Evolutionary conservation across 2,888 invertebrate genomes (phyloP).

Genomic region (Asteroscopus sphinx): DNA sequence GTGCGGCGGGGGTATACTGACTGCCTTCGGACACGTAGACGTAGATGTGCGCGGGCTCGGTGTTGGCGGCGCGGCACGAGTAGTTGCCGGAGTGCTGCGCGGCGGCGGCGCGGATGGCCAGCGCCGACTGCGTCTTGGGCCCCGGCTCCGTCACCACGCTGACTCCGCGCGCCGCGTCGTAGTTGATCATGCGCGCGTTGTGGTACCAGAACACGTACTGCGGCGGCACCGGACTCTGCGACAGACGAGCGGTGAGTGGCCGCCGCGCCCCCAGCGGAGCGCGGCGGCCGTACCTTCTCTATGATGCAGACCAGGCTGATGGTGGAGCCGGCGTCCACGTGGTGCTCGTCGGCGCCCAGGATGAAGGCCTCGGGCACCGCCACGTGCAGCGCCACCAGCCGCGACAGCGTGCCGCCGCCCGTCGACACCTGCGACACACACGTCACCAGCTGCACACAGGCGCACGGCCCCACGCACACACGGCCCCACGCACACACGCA

Average conservation of each 20-base stretch:
- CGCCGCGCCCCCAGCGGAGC: too few species aligned
- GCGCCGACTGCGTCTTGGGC: conserved; percentile 95
- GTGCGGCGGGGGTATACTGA: conserved; percentile 61
- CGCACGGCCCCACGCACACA: neutral
- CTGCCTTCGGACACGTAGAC: conserved; percentile 97
- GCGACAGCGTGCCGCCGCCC: conserved; percentile 94
- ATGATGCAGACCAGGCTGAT: conserved; percentile 97
- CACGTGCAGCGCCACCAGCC: conserved; percentile 96
- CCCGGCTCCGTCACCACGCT: conserved; percentile 95
- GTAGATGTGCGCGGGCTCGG: conserved; percentile 96
- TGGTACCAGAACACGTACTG: conserved; percentile 99
- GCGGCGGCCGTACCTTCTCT: conserved; percentile 92
- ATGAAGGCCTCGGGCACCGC: conserved; percentile 97
- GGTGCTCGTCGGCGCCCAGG: conserved; percentile 95
- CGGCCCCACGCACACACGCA: neutral
- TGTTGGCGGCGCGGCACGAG: conserved; percentile 96
- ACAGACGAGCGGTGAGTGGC: too few species aligned
- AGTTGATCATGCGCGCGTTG: conserved; percentile 98
- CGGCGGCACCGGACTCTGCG: conserved; percentile 97
- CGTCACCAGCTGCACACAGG: conserved; percentile 88
- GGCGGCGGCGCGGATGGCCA: conserved; percentile 95
- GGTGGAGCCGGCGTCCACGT: conserved; percentile 96
- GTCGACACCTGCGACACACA: conserved; percentile 92
- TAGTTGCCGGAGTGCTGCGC: conserved; percentile 97
- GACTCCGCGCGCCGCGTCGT: conserved; percentile 95